phyloP scores from a whole-genome alignment of 1,140 invertebrate species.

The Metaphire vulgaris region DNA sequence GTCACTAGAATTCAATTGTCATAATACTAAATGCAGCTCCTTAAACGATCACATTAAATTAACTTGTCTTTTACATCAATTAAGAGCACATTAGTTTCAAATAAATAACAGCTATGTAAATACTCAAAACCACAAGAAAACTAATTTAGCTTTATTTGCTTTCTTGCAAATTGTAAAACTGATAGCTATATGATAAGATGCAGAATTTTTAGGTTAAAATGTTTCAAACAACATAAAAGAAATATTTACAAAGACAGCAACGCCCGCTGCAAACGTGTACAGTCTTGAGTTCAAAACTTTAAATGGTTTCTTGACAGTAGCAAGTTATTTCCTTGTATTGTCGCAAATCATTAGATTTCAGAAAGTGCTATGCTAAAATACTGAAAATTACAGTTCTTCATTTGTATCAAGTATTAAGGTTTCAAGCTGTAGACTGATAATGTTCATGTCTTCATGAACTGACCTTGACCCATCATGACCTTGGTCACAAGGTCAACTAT shows the following conservation, averaged over 20 bases:
- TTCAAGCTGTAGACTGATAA: not conserved
- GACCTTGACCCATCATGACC: constrained; percentile 1
- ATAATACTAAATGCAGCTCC: too few species aligned
- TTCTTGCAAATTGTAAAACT: too few species aligned
- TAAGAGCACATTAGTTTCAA: too few species aligned
- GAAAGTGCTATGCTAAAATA: not conserved
- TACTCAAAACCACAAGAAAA: too few species aligned
- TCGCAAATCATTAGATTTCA: not conserved
- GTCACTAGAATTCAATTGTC: too few species aligned
- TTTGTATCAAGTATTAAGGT: too few species aligned
- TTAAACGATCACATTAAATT: too few species aligned
- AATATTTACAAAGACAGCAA: not conserved
- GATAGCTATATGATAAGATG: too few species aligned
- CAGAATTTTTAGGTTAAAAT: not conserved
- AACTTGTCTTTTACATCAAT: too few species aligned
- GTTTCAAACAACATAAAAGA: not conserved
- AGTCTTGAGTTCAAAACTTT: not conserved
- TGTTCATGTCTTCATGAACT: constrained; percentile 1
- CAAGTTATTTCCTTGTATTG: not conserved
- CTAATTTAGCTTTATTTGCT: too few species aligned
- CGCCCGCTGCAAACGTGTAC: not conserved
- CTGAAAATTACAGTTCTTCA: too few species aligned
- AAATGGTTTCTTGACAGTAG: not conserved
- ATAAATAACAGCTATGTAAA: too few species aligned
- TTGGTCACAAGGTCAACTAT: constrained; percentile 51